Conservation (phyloP, 2,113 vertebrate genomes). For the Lipotes vexillifer region DNA sequence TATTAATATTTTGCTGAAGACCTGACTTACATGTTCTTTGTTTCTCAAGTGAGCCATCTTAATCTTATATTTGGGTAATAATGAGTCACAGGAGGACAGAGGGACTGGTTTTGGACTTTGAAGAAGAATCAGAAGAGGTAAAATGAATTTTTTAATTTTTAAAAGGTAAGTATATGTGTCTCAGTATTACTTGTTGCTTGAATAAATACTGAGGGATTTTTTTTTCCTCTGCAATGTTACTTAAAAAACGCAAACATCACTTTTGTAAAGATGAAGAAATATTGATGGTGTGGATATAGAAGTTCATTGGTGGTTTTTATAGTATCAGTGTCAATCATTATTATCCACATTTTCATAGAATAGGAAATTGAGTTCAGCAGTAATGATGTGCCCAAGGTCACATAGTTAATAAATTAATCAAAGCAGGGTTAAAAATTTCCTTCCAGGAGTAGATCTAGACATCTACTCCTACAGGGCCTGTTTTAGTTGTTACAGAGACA, state of each 20-base stretch:
- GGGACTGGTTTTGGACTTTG: background rate
- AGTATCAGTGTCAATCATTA: background rate
- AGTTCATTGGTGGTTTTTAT: background rate
- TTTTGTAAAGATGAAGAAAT: background rate
- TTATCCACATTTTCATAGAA: background rate
- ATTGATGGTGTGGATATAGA: background rate
- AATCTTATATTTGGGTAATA: background rate
- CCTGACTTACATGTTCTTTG: background rate
- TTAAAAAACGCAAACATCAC: background rate
- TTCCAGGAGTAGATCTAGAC: background rate
- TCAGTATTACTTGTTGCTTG: background rate
- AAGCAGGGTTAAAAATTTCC: background rate
- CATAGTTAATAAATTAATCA: background rate
- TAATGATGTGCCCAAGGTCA: background rate
- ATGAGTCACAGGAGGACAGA: background rate
- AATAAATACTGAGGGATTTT: background rate
- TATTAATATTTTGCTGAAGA: background rate
- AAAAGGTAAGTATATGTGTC: background rate
- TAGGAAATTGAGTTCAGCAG: background rate
- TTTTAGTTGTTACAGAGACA: background rate
- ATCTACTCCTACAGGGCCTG: background rate
- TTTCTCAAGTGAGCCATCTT: background rate
- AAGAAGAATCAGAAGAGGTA: background rate
- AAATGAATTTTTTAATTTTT: background rate
- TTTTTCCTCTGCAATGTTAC: background rate